Conservation (phyloP, 2,113 vertebrate genomes). For the Dicaeum eximium region DNA sequence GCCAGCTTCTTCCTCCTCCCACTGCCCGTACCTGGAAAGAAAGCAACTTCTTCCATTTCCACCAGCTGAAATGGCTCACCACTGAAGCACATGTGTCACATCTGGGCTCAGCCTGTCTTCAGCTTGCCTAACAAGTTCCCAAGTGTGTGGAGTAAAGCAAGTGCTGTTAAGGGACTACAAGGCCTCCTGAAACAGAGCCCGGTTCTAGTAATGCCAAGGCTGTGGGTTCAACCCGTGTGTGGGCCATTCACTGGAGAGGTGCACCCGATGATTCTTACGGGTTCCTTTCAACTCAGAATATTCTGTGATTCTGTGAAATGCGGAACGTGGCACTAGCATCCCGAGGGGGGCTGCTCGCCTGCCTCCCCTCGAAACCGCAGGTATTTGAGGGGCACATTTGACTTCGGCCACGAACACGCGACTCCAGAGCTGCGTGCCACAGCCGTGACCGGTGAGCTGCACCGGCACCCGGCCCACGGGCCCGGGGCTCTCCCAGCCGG, state of each 20-base stretch:
- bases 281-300: neutral
- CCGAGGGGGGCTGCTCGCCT: neutral
- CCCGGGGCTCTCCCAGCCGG: fast-evolving
- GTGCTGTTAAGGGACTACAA: fast-evolving
- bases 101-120: neutral
- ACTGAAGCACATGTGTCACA: neutral
- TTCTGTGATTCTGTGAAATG: neutral
- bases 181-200: neutral
- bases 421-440: neutral
- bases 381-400: neutral
- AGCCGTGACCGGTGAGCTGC: neutral
- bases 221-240: neutral
- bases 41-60: neutral
- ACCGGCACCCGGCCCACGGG: fast-evolving
- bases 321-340: fast-evolving
- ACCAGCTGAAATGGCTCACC: neutral
- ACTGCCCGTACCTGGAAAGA: neutral
- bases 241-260: neutral
- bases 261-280: too few species aligned
- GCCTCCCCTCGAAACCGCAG: neutral
- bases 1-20: neutral
- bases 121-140: neutral
- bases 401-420: fast-evolving
- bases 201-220: too few species aligned
- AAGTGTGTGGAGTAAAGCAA: fast-evolving